Conservation (phyloP, 2,888 invertebrate genomes). For the Eupeodes latifasciatus region DNA sequence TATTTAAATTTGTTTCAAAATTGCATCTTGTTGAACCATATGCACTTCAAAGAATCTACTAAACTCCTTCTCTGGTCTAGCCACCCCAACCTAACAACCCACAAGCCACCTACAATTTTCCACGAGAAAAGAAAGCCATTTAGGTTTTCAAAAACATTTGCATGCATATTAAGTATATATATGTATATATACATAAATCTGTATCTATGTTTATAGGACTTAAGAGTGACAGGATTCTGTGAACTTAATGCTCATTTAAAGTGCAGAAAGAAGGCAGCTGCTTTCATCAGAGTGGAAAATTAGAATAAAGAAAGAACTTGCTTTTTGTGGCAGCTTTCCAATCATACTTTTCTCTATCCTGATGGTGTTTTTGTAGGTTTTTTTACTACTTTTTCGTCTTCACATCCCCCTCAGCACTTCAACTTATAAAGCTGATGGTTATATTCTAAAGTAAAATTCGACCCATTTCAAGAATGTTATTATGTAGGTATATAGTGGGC, state of each 20-base stretch:
- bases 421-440: constrained; percentile 4
- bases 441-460: constrained; percentile 51
- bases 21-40: constrained; percentile 30
- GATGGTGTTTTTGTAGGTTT: not conserved
- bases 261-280: constrained; percentile 55
- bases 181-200: not conserved
- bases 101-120: not conserved
- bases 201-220: no score
- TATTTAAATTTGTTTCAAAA: constrained; percentile 43
- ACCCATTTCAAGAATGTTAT: constrained; percentile 51
- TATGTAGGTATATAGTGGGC: constrained; percentile 32
- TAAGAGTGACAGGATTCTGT: constrained; percentile 57
- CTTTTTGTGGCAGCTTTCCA: constrained; percentile 56
- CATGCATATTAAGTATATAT: not conserved
- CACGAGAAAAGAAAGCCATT: constrained; percentile 51
- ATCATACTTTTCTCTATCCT: constrained; percentile 45
- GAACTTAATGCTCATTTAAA: constrained; percentile 72
- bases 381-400: not conserved
- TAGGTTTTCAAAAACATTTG: constrained; percentile 14
- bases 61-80: not conserved
- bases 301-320: constrained; percentile 55
- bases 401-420: not conserved
- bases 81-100: not conserved
- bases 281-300: constrained; percentile 68
- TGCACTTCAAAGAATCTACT: constrained; percentile 11